A percentile compares a stretch with the other conserved stretches of the same genome.
Evolutionary conservation across 2,113 vertebrate genomes (phyloP).

Genomic region (Arvicanthis niloticus): DNA sequence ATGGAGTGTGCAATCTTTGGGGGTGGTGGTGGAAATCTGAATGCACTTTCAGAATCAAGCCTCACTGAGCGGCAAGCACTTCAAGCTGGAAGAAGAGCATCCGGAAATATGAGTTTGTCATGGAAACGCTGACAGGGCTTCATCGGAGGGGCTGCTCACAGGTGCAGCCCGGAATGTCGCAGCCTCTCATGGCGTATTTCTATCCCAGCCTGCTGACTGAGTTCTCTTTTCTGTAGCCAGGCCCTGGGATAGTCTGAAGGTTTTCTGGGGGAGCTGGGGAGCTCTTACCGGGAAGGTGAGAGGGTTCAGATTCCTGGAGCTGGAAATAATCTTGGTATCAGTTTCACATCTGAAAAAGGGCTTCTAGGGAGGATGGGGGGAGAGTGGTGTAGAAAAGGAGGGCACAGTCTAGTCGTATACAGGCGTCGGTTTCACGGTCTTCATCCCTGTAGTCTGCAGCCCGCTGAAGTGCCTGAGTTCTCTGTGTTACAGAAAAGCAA

Average conservation of each 20-base stretch:
- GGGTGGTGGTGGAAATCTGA: neutral
- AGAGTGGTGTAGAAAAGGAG: neutral
- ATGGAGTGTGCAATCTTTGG: neutral
- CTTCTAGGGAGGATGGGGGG: neutral
- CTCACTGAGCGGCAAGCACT: constrained; percentile 45
- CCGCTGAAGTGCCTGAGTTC: neutral
- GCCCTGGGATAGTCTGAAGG: constrained; percentile 4
- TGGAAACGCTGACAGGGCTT: constrained; percentile 77
- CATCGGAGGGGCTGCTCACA: constrained; percentile 60
- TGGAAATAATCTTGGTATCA: neutral
- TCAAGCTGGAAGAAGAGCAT: constrained; percentile 63
- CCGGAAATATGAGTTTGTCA: constrained; percentile 77
- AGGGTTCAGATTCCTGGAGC: constrained; percentile 4
- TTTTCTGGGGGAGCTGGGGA: neutral
- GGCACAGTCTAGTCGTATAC: neutral
- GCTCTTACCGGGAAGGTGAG: neutral
- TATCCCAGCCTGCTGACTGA: constrained; percentile 27
- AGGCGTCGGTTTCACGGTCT: neutral
- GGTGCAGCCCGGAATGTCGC: constrained; percentile 58
- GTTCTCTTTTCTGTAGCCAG: constrained; percentile 18
- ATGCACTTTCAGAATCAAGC: constrained; percentile 58
- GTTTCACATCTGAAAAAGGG: constrained; percentile 17
- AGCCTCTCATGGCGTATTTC: constrained; percentile 60
- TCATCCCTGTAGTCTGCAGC: neutral
- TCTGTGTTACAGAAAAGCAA: neutral